Evolutionary conservation across 2,113 vertebrate genomes (phyloP).

Genomic region (Tachuris rubrigastra): DNA sequence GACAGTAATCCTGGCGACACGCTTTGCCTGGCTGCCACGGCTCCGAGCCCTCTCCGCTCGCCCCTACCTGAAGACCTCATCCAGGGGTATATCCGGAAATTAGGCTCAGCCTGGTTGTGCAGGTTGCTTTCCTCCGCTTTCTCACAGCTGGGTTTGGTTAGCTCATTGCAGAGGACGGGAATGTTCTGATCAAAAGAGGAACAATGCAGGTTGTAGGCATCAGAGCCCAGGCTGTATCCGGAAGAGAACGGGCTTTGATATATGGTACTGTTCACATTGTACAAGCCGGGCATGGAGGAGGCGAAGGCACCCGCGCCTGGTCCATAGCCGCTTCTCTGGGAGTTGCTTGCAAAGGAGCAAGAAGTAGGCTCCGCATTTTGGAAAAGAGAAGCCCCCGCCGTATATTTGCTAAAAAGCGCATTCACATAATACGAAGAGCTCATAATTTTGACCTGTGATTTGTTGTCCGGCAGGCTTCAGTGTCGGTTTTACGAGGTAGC

Average conservation of each 20-base stretch:
- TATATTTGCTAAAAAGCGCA: constrained; percentile 94
- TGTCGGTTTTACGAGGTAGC: constrained; percentile 98
- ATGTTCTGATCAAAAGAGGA: constrained; percentile 88
- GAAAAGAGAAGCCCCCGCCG: constrained; percentile 85
- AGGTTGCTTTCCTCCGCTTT: constrained; percentile 83
- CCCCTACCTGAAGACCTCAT: constrained; percentile 93
- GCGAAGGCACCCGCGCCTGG: constrained; percentile 80
- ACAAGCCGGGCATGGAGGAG: constrained; percentile 84
- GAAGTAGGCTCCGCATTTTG: constrained; percentile 86
- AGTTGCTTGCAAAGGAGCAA: constrained; percentile 85
- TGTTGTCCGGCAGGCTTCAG: constrained; percentile 93
- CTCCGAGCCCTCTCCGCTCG: constrained; percentile 46
- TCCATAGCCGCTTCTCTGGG: constrained; percentile 83
- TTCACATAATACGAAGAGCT: constrained; percentile 97
- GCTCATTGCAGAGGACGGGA: constrained; percentile 84
- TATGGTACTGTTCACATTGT: constrained; percentile 85
- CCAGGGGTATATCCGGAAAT: constrained; percentile 91
- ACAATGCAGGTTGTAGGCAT: constrained; percentile 84
- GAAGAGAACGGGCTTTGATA: constrained; percentile 84
- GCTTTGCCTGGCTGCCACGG: constrained; percentile 51
- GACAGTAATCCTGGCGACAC: constrained; percentile 67
- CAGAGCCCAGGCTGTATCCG: constrained; percentile 81
- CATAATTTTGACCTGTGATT: constrained; percentile 96
- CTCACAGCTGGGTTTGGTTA: constrained; percentile 85
- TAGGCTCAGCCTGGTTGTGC: constrained; percentile 82